Evolutionary conservation across 1,140 invertebrate genomes (phyloP).

Genomic region (Neotoxoptera formosana): DNA sequence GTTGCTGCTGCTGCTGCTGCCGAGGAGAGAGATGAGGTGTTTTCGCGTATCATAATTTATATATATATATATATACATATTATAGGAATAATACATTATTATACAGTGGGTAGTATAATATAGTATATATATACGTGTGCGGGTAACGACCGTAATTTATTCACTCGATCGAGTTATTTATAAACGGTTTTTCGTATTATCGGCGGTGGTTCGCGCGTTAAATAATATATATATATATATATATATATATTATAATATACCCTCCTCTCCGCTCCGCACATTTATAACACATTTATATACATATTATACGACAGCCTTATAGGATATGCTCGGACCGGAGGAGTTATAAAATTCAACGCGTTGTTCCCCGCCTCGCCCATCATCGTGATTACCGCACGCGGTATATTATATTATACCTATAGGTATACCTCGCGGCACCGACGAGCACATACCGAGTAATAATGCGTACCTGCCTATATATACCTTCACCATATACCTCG

Average conservation of each 20-base stretch:
- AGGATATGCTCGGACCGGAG: neutral
- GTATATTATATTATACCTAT: neutral
- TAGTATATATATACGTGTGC: neutral
- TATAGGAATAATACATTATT: slow-evolving; percentile 3
- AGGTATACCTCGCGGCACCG: neutral
- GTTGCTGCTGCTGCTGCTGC: too few species aligned
- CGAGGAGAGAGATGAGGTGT: neutral
- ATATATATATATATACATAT: neutral
- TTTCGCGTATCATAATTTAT: slow-evolving; percentile 7
- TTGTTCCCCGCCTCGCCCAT: neutral
- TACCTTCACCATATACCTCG: neutral
- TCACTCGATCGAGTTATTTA: slow-evolving; percentile 41
- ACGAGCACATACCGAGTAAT: too few species aligned
- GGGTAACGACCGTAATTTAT: slow-evolving; percentile 43
- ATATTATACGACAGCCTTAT: neutral
- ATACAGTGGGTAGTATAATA: neutral
- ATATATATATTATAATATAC: neutral
- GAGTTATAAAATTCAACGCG: neutral
- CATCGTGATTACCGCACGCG: neutral
- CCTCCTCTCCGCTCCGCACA: neutral
- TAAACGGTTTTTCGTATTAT: slow-evolving; percentile 36
- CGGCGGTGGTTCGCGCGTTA: neutral
- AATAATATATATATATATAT: neutral
- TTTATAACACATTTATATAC: neutral
- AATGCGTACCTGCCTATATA: neutral